Evolutionary conservation across 2,113 vertebrate genomes (phyloP).

Genomic region (Elephantulus edwardii): DNA sequence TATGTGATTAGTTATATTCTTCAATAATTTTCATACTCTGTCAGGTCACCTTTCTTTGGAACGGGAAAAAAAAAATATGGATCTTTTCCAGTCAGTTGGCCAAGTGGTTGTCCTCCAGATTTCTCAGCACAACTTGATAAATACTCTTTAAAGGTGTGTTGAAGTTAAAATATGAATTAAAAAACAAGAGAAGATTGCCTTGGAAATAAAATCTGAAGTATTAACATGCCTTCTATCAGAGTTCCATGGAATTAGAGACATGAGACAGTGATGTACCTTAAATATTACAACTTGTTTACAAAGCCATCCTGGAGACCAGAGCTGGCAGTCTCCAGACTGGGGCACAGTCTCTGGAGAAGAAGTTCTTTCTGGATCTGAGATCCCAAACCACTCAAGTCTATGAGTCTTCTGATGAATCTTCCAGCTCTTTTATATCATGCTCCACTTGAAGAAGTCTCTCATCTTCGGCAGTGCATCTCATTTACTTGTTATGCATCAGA

Average conservation of each 20-base stretch:
- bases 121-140: too few species aligned
- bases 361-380: background rate
- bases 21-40: too few species aligned
- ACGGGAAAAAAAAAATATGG: too few species aligned
- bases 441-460: background rate
- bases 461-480: too few species aligned
- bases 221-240: background rate
- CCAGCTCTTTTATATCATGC: accelerated
- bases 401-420: accelerated
- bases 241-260: accelerated
- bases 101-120: too few species aligned
- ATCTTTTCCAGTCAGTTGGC: too few species aligned
- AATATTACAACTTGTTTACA: accelerated
- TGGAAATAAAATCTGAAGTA: background rate
- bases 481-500: too few species aligned
- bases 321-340: background rate
- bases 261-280: accelerated
- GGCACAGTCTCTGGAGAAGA: background rate
- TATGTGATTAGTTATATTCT: too few species aligned
- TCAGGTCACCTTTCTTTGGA: too few species aligned
- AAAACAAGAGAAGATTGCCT: background rate
- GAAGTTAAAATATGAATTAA: background rate
- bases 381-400: too few species aligned
- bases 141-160: background rate
- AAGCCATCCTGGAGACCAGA: background rate